Percentiles rank a stretch among this genome's conserved stretches.
Evolutionary conservation across 2,797 vertebrate genomes (phyloP).

Genomic region (Sciurus vulgaris): DNA sequence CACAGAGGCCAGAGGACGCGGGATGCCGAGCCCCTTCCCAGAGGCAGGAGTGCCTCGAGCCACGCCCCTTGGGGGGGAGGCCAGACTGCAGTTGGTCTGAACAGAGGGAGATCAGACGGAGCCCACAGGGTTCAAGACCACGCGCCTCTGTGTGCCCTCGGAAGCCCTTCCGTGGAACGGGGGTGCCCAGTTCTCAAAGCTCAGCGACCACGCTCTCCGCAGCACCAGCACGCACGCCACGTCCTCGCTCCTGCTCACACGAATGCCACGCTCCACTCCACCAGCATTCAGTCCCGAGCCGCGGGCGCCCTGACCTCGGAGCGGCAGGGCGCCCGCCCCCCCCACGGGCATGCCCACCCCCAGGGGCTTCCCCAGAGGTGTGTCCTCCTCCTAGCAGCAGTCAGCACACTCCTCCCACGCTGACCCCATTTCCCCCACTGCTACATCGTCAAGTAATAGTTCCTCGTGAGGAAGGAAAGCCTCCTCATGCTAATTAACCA

Average conservation of each 20-base stretch:
- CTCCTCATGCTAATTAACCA: slow-evolving; percentile 54
- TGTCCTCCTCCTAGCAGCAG: not conserved
- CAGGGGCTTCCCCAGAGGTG: not conserved
- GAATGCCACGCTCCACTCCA: not conserved
- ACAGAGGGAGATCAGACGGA: slow-evolving; percentile 27
- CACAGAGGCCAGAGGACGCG: slow-evolving; percentile 70
- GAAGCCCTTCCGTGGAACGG: not conserved
- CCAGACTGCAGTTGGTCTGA: slow-evolving; percentile 30
- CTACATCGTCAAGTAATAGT: not conserved
- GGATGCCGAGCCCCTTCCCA: slow-evolving; percentile 29
- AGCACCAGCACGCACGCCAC: slow-evolving; percentile 57
- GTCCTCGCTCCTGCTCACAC: not conserved
- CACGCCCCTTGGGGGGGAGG: not conserved
- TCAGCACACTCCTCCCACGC: not conserved
- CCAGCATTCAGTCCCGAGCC: not conserved
- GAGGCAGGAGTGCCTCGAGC: slow-evolving; percentile 31
- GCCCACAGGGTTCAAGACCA: not conserved
- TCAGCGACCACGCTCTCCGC: slow-evolving; percentile 59
- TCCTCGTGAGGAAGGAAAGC: not conserved
- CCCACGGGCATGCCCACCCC: not conserved
- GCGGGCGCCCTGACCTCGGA: rapidly evolving
- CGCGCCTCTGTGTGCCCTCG: not conserved
- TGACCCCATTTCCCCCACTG: not conserved
- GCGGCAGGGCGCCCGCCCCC: not conserved
- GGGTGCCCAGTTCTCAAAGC: not conserved